Conservation (phyloP, 2,888 invertebrate species). For the Carabus problematicus region DNA sequence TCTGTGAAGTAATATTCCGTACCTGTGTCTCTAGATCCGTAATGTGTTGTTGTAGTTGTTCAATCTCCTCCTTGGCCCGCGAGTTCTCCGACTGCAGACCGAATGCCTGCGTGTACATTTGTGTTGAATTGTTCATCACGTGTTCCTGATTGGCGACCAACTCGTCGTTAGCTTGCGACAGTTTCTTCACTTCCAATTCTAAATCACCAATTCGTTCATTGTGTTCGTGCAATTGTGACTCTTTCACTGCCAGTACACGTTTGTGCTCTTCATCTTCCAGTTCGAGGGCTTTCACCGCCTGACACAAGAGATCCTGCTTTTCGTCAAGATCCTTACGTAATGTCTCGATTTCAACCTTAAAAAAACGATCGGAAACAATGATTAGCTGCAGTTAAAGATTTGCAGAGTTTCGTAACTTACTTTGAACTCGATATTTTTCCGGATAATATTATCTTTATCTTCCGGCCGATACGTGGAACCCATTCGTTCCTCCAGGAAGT, state of each 20-base stretch:
- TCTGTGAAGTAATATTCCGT: too few relatives aligned
- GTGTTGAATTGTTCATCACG: conserved; percentile 29
- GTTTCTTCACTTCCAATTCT: conserved; percentile 54
- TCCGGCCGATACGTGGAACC: conserved; percentile 68
- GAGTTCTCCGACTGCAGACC: conserved; percentile 26
- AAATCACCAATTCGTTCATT: conserved; percentile 58
- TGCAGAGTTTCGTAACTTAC: conserved; percentile 53
- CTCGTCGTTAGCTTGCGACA: conserved; percentile 51
- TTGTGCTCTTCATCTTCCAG: conserved; percentile 72
- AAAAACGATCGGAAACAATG: conserved; percentile 41
- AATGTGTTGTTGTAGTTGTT: conserved; percentile 49
- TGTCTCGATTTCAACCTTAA: conserved; percentile 78
- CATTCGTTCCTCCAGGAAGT: conserved; percentile 86
- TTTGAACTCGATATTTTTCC: conserved; percentile 73
- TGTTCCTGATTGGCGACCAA: conserved; percentile 31
- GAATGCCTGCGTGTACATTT: conserved; percentile 28
- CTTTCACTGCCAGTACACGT: conserved; percentile 58
- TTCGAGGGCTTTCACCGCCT: conserved; percentile 84
- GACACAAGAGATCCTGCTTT: conserved; percentile 83
- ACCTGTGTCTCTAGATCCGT: conserved; percentile 48
- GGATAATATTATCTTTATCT: conserved; percentile 72
- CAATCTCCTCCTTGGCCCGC: conserved; percentile 34
- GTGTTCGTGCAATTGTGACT: conserved; percentile 53
- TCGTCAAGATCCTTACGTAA: conserved; percentile 78
- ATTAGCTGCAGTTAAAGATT: conserved; percentile 5